These are phyloP conservation scores for Cyclophora punctaria DNA, from an alignment of 2,888 invertebrate species.

Conservation along the genomic window DNA sequence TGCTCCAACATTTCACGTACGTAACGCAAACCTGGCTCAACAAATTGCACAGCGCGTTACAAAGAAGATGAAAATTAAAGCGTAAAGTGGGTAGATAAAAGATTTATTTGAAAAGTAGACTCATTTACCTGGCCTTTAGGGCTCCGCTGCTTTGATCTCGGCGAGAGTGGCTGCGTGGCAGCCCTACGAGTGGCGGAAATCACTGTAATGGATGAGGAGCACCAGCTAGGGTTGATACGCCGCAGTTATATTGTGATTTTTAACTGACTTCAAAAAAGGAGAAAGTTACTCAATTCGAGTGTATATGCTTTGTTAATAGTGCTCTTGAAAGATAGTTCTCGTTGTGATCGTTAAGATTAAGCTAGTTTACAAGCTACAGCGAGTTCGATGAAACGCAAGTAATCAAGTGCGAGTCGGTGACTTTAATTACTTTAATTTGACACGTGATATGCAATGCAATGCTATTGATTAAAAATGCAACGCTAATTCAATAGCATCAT, in stretches of 20 bases:
- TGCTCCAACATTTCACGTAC: background rate
- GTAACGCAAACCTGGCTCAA: background rate
- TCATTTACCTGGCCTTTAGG: conserved; percentile 25
- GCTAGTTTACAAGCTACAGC: too few relatives aligned
- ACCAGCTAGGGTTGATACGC: conserved; percentile 31
- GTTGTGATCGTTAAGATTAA: too few relatives aligned
- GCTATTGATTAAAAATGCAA: too few relatives aligned
- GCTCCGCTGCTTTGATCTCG: conserved; percentile 42
- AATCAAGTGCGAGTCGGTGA: too few relatives aligned
- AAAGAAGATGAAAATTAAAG: background rate
- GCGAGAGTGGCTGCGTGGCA: conserved; percentile 34
- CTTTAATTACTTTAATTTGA: too few relatives aligned
- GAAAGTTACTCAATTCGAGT: too few relatives aligned
- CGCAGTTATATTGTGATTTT: background rate
- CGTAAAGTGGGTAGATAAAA: conserved; percentile 12
- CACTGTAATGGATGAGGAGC: conserved; percentile 52
- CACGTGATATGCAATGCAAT: too few relatives aligned
- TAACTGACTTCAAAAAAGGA: too few relatives aligned
- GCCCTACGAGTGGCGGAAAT: conserved; percentile 52
- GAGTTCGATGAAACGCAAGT: too few relatives aligned
- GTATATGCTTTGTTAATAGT: too few relatives aligned
- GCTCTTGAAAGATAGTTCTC: too few relatives aligned
- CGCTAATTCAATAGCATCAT: too few relatives aligned
- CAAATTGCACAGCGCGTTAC: background rate
- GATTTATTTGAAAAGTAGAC: conserved; percentile 8